Evolutionary conservation across 37 sponge, comb jelly and placozoan genomes (phyloP), one percentile per base, ranked within the genome.

Genomic region (Bolinopsis microptera): DNA sequence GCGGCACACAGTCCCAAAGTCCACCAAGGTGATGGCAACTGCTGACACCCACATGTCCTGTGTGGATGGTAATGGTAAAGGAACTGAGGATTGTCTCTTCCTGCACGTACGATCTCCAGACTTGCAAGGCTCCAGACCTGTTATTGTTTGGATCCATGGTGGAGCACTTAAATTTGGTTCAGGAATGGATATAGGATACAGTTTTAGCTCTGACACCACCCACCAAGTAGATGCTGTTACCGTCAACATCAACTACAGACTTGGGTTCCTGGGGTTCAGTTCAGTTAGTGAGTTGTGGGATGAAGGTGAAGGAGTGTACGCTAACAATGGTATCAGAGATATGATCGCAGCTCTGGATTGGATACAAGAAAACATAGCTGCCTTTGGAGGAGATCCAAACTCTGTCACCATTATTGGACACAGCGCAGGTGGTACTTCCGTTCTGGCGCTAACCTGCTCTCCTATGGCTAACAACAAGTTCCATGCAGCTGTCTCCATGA

Each of bases 401-500:
- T 28, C 30, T 13, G 90, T 86, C 8, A 86, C 61, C 22, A 34
- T 86, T 3, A 41, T 86, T 0, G 90, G 90, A 38, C 48, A 86
- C 48, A 86, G 90, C 39, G 90, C 48, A 18, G 90, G 90, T 0
- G 90, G 30, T 24, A 86, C 90, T 39, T 40, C 90, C 3, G 90
- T 86, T 25, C 26, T 86, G 48, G 61, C 90, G 21, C 90, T 86
- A 23, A 41, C 30, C 90, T 39, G 90, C 41, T 86, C 90, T 21
- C 90, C 90, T 27, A 28, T 86, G 8, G 90, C 90, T 40, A 86
- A 86, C 61, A 86, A 86, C 90, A 41, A 41, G 90, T 86, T 86
- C 48, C 41, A 41, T 48, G n/a, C 36, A 48, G 90, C 48, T 36
- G 26, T 86, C 61, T 35, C 90, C 3, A 40, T 27, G n/a, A 86